Evolutionary conservation across 2,888 invertebrate species (phyloP).

Genomic region (Siphlonurus alternatus): DNA sequence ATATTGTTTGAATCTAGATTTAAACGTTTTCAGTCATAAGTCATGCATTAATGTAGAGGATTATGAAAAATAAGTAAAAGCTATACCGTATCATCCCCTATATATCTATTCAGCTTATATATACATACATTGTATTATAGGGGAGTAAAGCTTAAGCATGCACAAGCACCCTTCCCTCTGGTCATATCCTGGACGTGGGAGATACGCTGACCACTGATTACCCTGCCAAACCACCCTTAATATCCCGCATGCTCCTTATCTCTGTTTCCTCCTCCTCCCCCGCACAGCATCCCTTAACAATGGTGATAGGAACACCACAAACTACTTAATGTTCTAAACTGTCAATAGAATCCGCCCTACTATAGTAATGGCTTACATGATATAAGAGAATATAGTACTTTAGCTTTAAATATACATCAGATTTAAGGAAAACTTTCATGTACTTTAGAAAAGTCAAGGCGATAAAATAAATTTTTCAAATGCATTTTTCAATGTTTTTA

Average conservation of each 20-base stretch:
- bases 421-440: no score
- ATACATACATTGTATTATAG: background rate
- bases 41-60: slow-evolving; percentile 3
- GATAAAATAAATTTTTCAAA: no score
- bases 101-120: background rate
- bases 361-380: background rate
- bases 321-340: background rate
- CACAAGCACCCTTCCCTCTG: background rate
- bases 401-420: no score
- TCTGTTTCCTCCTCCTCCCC: background rate
- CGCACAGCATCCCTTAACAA: background rate
- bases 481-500: no score
- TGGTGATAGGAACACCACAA: background rate
- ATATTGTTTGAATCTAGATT: background rate
- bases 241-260: background rate
- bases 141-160: background rate
- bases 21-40: background rate
- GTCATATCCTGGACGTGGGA: background rate
- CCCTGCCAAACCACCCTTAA: background rate
- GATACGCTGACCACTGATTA: slow-evolving; percentile 2
- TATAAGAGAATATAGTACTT: no score
- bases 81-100: background rate
- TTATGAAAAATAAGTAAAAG: background rate
- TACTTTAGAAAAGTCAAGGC: no score
- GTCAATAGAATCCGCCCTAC: background rate